phyloP scores from a whole-genome alignment of 92 coral and sea anemone genomes.

The Siderastrea radians region DNA sequence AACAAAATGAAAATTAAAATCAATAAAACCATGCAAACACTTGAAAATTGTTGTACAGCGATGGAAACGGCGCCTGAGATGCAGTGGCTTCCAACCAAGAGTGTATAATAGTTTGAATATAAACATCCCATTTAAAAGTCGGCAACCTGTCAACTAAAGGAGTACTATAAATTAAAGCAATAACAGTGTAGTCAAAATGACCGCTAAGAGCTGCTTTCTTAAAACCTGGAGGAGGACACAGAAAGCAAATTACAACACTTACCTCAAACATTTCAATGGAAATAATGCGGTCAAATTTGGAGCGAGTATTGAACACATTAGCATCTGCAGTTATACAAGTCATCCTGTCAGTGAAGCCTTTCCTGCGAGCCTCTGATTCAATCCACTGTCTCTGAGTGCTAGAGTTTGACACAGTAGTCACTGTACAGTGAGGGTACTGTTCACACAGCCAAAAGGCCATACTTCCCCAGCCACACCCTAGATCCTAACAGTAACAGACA shows the following conservation, averaged over 20 bases:
- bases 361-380: constrained; percentile 73
- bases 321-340: constrained; percentile 90
- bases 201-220: too few species aligned
- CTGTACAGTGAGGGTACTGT: constrained; percentile 78
- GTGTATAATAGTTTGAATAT: too few species aligned
- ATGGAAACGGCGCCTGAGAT: too few species aligned
- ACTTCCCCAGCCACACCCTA: constrained; percentile 95
- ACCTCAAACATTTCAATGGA: constrained; percentile 96
- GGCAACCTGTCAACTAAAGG: too few species aligned
- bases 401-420: constrained; percentile 85
- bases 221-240: too few species aligned
- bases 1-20: too few species aligned
- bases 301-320: constrained; percentile 81
- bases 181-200: too few species aligned
- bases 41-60: too few species aligned
- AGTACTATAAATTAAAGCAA: too few species aligned
- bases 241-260: not conserved
- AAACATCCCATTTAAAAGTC: too few species aligned
- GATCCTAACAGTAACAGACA: constrained; percentile 63
- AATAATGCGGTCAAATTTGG: constrained; percentile 84
- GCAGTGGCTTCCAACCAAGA: too few species aligned
- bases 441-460: constrained; percentile 88
- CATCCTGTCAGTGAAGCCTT: constrained; percentile 67
- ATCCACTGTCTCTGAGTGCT: constrained; percentile 82
- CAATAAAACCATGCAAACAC: too few species aligned